Evolutionary conservation across 2,113 vertebrate species (phyloP).

Genomic region (Pseudonaja textilis): DNA sequence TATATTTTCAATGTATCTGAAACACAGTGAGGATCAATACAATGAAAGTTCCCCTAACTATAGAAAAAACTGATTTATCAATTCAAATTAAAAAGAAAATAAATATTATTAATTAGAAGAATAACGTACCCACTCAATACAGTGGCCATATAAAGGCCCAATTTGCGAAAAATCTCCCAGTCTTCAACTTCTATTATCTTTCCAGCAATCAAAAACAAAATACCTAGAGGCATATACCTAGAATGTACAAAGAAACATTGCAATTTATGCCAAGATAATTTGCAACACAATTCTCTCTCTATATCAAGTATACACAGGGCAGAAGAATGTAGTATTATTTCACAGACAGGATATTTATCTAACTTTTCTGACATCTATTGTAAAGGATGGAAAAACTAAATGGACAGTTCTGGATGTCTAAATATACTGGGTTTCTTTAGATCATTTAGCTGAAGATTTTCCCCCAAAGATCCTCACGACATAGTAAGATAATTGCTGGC

Average conservation of each 20-base stretch:
- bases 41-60: neutral
- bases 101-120: constrained; percentile 19
- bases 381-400: neutral
- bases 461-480: neutral
- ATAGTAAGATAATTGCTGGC: neutral
- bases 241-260: constrained; percentile 58
- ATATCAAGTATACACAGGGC: neutral
- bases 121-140: constrained; percentile 90
- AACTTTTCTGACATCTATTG: neutral
- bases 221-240: constrained; percentile 96
- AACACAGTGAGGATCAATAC: neutral
- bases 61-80: neutral
- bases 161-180: constrained; percentile 97
- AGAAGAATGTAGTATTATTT: neutral
- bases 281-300: neutral
- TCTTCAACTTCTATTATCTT: constrained; percentile 97
- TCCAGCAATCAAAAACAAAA: constrained; percentile 94
- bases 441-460: neutral
- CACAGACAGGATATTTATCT: neutral
- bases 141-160: constrained; percentile 97
- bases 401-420: neutral
- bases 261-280: constrained; percentile 22
- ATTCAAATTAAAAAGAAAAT: neutral
- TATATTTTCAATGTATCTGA: constrained; percentile 14
- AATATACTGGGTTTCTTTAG: neutral